Evolutionary conservation across 1,140 invertebrate species (phyloP), one percentile per base, ranked within the genome.

Genomic region (Aphelinus certus): DNA sequence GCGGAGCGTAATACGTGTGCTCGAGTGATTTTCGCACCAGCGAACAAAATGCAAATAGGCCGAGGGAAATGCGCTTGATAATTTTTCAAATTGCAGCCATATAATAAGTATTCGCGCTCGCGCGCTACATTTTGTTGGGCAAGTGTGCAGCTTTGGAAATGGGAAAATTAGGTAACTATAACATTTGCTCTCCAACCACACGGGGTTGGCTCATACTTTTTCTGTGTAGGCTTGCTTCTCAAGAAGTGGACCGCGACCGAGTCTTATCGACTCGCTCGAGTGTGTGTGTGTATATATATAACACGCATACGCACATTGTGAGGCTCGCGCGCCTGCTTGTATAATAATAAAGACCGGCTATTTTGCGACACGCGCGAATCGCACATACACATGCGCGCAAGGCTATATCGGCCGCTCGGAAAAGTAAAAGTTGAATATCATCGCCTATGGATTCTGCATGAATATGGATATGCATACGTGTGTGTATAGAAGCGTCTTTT

Each of bases 191-290:
- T 56, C 46, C 26, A 68, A 48, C 42, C 9, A 48, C 49, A 26
- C 4, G 43, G 26, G 45, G 7, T 61, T 48, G 42, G 26, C 26
- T 10, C 47, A 51, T 26, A 2, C 1, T 61, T 61, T 60, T 47
- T 42, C 1, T 45, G 57, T 47, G 67, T 49, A 61, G 47, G 57
- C 46, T 61, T 70, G 43, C 10, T 10, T 43, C 26, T n/a, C n/a
- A 42, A 81, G 83, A 85, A 84, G 83, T 86, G 83, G 84, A 85
- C 84, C 84, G 85, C 82, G 83, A 85, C 84, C 46, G 71, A 81
- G 80, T 80, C 78, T 79, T 79, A 81, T 81, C 82, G 81, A 79
- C 79, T 83, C 79, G 80, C 78, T 81, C 66, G 69, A 81, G 72
- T 83, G 80, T 79, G 68, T 64, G 57, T 75, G 57, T 53, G 57